Percentiles rank a stretch among this genome's conserved stretches.
These are phyloP conservation scores for Gadus chalcogrammus DNA, from an alignment of 2,113 vertebrate species.

Conservation along the genomic window DNA sequence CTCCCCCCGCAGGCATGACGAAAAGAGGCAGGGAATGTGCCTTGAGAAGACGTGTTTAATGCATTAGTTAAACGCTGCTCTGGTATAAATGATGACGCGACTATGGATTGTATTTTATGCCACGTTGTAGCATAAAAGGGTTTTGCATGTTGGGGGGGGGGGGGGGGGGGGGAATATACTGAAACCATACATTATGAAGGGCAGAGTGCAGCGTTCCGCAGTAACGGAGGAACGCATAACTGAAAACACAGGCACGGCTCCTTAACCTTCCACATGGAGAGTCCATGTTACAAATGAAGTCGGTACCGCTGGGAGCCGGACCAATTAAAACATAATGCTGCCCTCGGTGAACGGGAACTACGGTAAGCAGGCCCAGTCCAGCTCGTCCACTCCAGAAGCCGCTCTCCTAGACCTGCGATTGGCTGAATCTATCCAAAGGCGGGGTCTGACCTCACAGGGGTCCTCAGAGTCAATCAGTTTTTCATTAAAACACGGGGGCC, in stretches of 20 bases:
- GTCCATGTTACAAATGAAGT: conserved; percentile 15
- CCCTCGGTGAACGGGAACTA: conserved; percentile 31
- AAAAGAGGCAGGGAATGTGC: conserved; percentile 4
- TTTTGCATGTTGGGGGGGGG: no score
- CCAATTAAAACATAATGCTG: conserved; percentile 41
- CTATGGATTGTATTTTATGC: no score
- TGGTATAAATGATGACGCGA: no score
- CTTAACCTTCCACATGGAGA: conserved; percentile 3
- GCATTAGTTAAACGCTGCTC: no score
- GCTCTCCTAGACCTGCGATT: conserved; percentile 34
- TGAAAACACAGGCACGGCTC: background rate
- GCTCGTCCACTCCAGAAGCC: conserved; percentile 40
- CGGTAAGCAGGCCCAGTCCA: conserved; percentile 6
- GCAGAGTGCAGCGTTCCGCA: background rate
- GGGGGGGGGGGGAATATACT: no score
- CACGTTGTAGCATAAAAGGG: no score
- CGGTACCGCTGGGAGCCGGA: conserved; percentile 25
- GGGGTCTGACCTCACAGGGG: conserved; percentile 43
- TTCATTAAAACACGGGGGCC: conserved; percentile 43
- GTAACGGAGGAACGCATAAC: conserved; percentile 11
- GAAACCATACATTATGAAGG: no score
- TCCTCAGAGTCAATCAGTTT: conserved; percentile 43
- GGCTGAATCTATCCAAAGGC: conserved; percentile 30
- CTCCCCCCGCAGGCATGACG: conserved; percentile 23
- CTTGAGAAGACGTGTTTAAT: no score